Evolutionary conservation across 2,797 vertebrate species (phyloP).

Genomic region (Bradypodion pumilum): DNA sequence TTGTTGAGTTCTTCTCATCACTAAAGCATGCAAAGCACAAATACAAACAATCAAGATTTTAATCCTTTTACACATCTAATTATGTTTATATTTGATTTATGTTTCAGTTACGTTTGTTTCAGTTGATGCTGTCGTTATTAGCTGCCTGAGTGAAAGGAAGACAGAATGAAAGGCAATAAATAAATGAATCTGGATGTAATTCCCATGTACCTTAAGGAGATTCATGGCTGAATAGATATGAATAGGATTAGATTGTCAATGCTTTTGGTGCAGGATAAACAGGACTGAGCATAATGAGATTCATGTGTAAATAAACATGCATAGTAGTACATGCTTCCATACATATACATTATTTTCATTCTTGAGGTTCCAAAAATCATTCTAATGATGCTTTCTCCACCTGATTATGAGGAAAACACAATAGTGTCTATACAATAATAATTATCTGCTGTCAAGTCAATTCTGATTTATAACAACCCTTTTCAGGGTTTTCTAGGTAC

Average conservation of each 20-base stretch:
- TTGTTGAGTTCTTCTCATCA: accelerated
- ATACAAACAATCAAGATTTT: too few relatives aligned
- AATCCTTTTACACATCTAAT: not conserved
- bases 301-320: not conserved
- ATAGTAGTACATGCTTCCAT: slow-evolving; percentile 1
- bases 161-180: not conserved
- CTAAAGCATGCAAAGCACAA: slow-evolving; percentile 26
- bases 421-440: slow-evolving; percentile 40
- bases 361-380: slow-evolving; percentile 48
- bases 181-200: not conserved
- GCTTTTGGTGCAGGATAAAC: not conserved
- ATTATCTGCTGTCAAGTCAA: too few relatives aligned
- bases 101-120: not conserved
- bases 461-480: too few relatives aligned
- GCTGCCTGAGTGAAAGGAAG: not conserved
- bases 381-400: slow-evolving; percentile 49
- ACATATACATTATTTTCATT: slow-evolving; percentile 55
- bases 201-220: not conserved
- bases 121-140: not conserved
- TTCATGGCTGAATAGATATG: not conserved
- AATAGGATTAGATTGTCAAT: not conserved
- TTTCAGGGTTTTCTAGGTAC: too few relatives aligned
- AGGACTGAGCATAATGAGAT: not conserved
- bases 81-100: not conserved
- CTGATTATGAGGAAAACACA: slow-evolving; percentile 49